A percentile compares a stretch with the other conserved stretches of the same genome.
These are phyloP conservation scores for Patella vulgata DNA, from an alignment of 1,140 invertebrate genomes.

Conservation along the genomic window DNA sequence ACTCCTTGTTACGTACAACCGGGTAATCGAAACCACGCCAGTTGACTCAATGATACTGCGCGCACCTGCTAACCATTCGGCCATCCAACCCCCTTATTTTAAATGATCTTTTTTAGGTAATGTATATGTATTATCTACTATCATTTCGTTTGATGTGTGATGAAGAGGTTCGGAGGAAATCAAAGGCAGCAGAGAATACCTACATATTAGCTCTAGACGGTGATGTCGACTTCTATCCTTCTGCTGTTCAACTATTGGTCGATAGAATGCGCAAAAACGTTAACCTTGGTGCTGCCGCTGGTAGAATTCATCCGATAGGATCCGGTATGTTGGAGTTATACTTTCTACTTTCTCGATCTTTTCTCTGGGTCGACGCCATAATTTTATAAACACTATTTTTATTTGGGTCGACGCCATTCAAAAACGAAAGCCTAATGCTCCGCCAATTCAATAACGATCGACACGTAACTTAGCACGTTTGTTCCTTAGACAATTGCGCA, in stretches of 20 bases:
- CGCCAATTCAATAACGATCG: no score
- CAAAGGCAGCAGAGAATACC: constrained; percentile 71
- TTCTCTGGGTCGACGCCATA: neutral
- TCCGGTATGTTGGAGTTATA: constrained; percentile 20
- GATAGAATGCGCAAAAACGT: constrained; percentile 70
- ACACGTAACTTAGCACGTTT: no score
- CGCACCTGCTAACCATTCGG: no score
- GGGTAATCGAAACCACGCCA: no score
- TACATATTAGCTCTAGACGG: constrained; percentile 70
- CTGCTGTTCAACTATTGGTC: constrained; percentile 68
- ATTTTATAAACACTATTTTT: neutral
- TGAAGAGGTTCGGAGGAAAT: constrained; percentile 70
- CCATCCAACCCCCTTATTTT: no score
- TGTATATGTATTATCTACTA: constrained; percentile 75
- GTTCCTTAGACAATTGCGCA: no score
- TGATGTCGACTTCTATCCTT: constrained; percentile 71
- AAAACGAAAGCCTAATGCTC: neutral
- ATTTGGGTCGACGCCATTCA: neutral
- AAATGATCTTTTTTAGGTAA: constrained; percentile 62
- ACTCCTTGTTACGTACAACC: no score
- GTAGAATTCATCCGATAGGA: constrained; percentile 69
- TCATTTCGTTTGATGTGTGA: constrained; percentile 76
- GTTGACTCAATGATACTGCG: no score
- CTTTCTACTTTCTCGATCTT: neutral
- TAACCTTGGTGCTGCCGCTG: constrained; percentile 70